These are phyloP conservation scores for Lasioglossum marginatum DNA, from an alignment of 2,888 invertebrate species.

Conservation along the genomic window DNA sequence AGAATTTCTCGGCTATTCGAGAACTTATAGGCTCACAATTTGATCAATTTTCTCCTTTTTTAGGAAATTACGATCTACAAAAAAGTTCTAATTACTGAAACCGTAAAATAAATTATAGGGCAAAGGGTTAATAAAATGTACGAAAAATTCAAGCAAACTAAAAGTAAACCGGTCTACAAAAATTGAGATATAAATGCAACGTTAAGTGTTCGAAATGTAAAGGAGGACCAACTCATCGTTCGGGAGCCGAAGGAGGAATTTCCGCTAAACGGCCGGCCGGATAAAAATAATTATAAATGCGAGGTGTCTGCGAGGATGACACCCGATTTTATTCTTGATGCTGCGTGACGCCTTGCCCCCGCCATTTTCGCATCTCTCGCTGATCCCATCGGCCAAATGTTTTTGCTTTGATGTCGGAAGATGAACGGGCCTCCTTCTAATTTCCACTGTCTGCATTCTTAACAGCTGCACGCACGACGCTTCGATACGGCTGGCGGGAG, in stretches of 20 bases:
- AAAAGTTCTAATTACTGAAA: too few relatives aligned
- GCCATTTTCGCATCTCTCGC: neutral
- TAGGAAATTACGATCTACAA: too few relatives aligned
- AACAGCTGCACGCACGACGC: constrained; percentile 68
- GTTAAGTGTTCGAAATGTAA: neutral
- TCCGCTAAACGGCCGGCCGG: constrained; percentile 73
- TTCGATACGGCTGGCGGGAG: constrained; percentile 66
- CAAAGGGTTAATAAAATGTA: neutral
- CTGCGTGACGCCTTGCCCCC: constrained; percentile 10
- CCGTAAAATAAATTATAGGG: too few relatives aligned
- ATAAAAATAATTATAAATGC: constrained; percentile 83
- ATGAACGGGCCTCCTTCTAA: constrained; percentile 77
- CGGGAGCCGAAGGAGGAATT: neutral
- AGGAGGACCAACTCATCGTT: neutral
- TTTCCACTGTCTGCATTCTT: constrained; percentile 80
- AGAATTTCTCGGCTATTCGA: too few relatives aligned
- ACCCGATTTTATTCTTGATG: constrained; percentile 67
- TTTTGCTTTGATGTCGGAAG: constrained; percentile 82
- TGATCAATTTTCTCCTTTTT: too few relatives aligned
- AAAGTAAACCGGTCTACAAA: too few relatives aligned
- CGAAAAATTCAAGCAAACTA: too few relatives aligned
- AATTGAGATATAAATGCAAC: too few relatives aligned
- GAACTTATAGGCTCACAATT: too few relatives aligned
- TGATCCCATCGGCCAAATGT: constrained; percentile 68
- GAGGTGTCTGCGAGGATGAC: constrained; percentile 65